Evolutionary conservation across 2,888 invertebrate species (phyloP).

Genomic region (Himalopsyche kuldschensis): DNA sequence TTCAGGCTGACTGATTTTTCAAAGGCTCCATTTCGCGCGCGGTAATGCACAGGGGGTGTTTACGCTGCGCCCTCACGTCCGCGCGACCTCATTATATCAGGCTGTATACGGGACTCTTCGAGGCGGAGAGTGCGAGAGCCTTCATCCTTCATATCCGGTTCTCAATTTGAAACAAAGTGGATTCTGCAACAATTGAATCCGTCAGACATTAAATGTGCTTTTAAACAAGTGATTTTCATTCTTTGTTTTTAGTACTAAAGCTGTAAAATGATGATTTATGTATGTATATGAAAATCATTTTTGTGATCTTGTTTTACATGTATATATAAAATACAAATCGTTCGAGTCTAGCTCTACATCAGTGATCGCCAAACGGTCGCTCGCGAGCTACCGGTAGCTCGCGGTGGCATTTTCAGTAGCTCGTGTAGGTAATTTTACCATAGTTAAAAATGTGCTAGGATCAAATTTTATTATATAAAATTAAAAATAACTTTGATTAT

Average conservation of each 20-base stretch:
- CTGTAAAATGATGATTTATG: background rate
- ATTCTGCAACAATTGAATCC: background rate
- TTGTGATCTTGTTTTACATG: too few species aligned
- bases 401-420: too few species aligned
- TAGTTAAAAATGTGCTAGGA: too few species aligned
- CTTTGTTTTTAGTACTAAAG: background rate
- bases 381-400: too few species aligned
- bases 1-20: slow-evolving; percentile 13
- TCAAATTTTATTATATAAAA: too few species aligned
- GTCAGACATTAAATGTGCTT: background rate
- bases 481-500: too few species aligned
- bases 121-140: background rate
- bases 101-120: background rate
- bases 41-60: background rate
- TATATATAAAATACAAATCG: too few species aligned
- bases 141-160: background rate
- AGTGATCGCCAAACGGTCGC: too few species aligned
- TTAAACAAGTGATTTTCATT: background rate
- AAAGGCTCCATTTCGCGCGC: slow-evolving; percentile 3
- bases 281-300: too few species aligned
- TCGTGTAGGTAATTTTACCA: too few species aligned
- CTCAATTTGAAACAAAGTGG: background rate
- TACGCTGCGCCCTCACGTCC: slow-evolving; percentile 6
- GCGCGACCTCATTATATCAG: slow-evolving; percentile 15
- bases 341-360: too few species aligned